Evolutionary conservation across 1,140 invertebrate species (phyloP).

Genomic region (Drosophila nasuta): DNA sequence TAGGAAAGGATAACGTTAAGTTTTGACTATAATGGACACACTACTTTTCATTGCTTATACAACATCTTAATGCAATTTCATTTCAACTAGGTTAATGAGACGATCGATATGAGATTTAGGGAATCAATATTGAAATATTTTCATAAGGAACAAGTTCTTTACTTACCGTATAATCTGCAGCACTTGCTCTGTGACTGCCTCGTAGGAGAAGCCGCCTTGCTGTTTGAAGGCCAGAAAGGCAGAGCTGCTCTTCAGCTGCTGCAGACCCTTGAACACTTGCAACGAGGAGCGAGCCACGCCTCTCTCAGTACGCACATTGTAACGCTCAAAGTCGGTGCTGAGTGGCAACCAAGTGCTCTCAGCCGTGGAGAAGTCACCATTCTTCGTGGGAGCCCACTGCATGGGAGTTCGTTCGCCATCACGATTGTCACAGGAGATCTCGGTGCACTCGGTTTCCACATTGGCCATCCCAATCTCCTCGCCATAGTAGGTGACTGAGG

Average conservation of each 20-base stretch:
- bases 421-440: slow-evolving; percentile 85
- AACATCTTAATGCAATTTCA: too few relatives aligned
- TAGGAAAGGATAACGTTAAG: not conserved
- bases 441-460: slow-evolving; percentile 85
- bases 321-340: slow-evolving; percentile 85
- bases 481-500: slow-evolving; percentile 91
- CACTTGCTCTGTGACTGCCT: slow-evolving; percentile 68
- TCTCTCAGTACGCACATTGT: slow-evolving; percentile 86
- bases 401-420: slow-evolving; percentile 89
- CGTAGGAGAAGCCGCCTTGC: slow-evolving; percentile 68
- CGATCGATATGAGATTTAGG: too few relatives aligned
- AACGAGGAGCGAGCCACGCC: slow-evolving; percentile 69
- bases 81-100: too few relatives aligned
- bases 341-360: slow-evolving; percentile 89
- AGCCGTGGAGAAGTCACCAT: slow-evolving; percentile 88
- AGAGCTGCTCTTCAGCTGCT: slow-evolving; percentile 63
- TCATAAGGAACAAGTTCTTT: not conserved
- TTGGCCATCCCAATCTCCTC: slow-evolving; percentile 94
- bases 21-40: too few relatives aligned
- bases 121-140: too few relatives aligned
- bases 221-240: slow-evolving; percentile 72
- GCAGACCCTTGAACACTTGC: slow-evolving; percentile 73
- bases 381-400: slow-evolving; percentile 87
- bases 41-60: too few relatives aligned
- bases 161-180: slow-evolving; percentile 74